Evolutionary conservation across 2,797 vertebrate species (phyloP).

Genomic region (Hipposideros larvatus): DNA sequence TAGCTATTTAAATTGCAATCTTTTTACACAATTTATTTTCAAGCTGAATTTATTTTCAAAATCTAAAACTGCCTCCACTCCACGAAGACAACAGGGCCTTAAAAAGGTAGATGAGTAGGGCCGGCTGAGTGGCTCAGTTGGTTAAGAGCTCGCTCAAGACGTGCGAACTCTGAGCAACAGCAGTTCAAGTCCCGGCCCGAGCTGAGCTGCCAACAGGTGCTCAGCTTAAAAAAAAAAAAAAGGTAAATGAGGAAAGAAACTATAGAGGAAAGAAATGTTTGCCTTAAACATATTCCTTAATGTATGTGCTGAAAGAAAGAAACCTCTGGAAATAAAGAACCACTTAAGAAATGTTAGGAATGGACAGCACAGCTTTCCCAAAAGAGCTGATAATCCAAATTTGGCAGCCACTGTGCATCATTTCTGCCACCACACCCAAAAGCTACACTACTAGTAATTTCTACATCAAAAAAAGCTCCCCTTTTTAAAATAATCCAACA

Average conservation of each 20-base stretch:
- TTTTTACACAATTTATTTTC: neutral
- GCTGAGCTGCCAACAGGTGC: too few relatives aligned
- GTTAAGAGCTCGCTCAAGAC: too few relatives aligned
- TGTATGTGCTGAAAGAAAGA: neutral
- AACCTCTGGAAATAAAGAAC: slow-evolving; percentile 35
- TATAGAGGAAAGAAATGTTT: neutral
- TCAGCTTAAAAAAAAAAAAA: neutral
- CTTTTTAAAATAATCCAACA: slow-evolving; percentile 43
- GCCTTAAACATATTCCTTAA: neutral
- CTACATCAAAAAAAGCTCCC: neutral
- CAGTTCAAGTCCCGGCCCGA: too few relatives aligned
- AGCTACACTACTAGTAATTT: neutral
- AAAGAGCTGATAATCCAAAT: slow-evolving; percentile 38
- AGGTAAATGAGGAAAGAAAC: neutral
- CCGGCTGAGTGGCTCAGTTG: too few relatives aligned
- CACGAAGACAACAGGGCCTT: neutral
- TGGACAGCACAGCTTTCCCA: neutral
- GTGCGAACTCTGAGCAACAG: too few relatives aligned
- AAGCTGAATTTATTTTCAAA: slow-evolving; percentile 43
- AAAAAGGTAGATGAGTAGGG: neutral
- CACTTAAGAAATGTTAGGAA: slow-evolving; percentile 3
- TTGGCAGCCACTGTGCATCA: neutral
- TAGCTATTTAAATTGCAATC: neutral
- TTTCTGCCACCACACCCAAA: neutral
- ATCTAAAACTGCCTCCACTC: slow-evolving; percentile 47